These are phyloP conservation scores for Austrolebias charrua DNA, from an alignment of 2,797 vertebrate species.

Conservation along the genomic window DNA sequence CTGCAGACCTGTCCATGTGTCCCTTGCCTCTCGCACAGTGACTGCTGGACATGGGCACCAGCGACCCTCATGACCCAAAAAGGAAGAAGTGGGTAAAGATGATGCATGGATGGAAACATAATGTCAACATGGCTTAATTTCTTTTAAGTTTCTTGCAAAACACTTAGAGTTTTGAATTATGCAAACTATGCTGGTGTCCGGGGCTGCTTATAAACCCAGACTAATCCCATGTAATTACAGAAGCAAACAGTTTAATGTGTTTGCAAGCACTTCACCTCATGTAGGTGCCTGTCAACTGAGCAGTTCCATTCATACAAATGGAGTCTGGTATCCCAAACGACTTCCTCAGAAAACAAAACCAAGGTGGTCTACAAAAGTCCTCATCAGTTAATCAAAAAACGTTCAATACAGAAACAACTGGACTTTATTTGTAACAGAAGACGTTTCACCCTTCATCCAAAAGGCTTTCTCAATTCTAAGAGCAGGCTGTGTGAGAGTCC, in stretches of 20 bases:
- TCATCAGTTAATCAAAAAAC: no score
- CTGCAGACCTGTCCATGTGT: no score
- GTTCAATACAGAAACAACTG: no score
- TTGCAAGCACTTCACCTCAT: slow-evolving; percentile 40
- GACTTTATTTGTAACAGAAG: no score
- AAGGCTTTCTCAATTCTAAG: no score
- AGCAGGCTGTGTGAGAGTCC: no score
- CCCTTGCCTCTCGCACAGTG: no score
- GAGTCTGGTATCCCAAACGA: slow-evolving; percentile 47
- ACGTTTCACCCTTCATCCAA: no score
- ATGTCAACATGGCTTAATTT: slow-evolving; percentile 8
- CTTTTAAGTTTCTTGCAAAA: slow-evolving; percentile 37
- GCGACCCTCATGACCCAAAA: no score
- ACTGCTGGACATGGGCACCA: no score
- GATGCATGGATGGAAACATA: not conserved
- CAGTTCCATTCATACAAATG: slow-evolving; percentile 35
- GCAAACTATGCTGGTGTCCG: slow-evolving; percentile 50
- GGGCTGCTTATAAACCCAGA: slow-evolving; percentile 51
- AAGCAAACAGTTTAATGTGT: slow-evolving; percentile 55
- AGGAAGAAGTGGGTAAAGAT: no score
- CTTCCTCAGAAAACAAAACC: slow-evolving; percentile 30
- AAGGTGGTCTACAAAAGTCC: slow-evolving; percentile 27
- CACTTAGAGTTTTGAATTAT: slow-evolving; percentile 58
- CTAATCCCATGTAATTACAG: slow-evolving; percentile 72
- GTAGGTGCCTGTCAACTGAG: slow-evolving; percentile 27